Base-by-base conservation (phyloP, 2,888 invertebrate genomes). In the Sceliomorpha sp. region DNA sequence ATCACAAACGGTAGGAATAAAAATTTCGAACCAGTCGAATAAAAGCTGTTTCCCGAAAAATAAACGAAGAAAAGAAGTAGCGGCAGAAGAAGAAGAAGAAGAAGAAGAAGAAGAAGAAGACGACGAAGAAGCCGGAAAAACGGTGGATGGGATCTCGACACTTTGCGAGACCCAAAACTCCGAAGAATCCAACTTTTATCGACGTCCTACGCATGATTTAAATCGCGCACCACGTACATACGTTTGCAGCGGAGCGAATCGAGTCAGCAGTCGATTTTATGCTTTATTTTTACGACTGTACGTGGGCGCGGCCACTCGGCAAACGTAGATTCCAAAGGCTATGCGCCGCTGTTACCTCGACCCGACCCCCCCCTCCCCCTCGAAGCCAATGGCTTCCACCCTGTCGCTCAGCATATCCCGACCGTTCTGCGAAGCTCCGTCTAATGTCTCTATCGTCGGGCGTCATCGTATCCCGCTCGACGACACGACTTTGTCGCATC, bases 221-320 rank as follows among this genome's bases (percentile, higher is more conserved):
- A 87, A 86, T 85, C 80, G 83, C 84, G 77, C 74, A 77, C 79
- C 78, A 78, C 75, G 84, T 83, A 76, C 81, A 84, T 83, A 85
- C 80, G 68, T 59, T 50, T 50, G 56, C 63, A 60, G 73, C 79
- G n/a, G n/a, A 72, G 34, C 12, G 14, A 29, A 84, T 82, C 80
- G 80, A 83, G 84, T 87, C 87, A 86, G 87, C 87, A 83, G 80
- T 80, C 77, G 83, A 86, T 79, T 83, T 85, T 83, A 84, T 82
- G 82, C 76, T 81, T 82, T 76, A 82, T 78, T 85, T 86, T 86
- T 86, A 87, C 73, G 79, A 73, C 68, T 69, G 53, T 73, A 75
- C 77, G 78, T 79, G 80, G 58, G 70, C 50, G 63, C 39, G 56
- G 55, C 39, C 64, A 26, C 53, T 62, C 53, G 56, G 58, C 27